Conservation (phyloP, 2,888 invertebrate species). For the Ephialtes manifestator region DNA sequence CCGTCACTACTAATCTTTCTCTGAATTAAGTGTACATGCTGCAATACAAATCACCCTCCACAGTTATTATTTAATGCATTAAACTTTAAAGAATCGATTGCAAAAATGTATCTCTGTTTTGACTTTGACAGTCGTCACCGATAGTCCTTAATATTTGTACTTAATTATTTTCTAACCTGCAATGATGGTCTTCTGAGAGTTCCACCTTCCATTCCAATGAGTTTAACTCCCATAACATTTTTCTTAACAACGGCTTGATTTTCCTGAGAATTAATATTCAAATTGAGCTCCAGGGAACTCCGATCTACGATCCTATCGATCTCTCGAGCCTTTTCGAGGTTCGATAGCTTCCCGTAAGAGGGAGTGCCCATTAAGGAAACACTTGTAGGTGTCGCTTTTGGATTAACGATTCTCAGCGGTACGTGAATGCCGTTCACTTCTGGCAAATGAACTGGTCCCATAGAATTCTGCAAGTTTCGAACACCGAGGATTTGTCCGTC, state of each 20-base stretch:
- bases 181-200: slow-evolving; percentile 82
- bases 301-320: slow-evolving; percentile 76
- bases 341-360: slow-evolving; percentile 70
- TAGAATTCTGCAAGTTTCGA: slow-evolving; percentile 77
- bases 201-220: slow-evolving; percentile 84
- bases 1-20: too few relatives aligned
- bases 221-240: slow-evolving; percentile 83
- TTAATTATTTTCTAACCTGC: slow-evolving; percentile 75
- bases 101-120: too few relatives aligned
- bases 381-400: slow-evolving; percentile 58
- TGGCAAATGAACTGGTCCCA: slow-evolving; percentile 73
- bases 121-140: too few relatives aligned
- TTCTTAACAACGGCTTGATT: slow-evolving; percentile 78
- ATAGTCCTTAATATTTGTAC: not conserved
- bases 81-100: too few relatives aligned
- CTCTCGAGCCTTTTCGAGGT: slow-evolving; percentile 70
- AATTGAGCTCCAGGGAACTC: slow-evolving; percentile 81
- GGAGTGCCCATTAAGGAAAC: slow-evolving; percentile 66
- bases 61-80: too few relatives aligned
- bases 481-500: slow-evolving; percentile 83
- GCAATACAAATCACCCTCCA: too few relatives aligned
- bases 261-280: slow-evolving; percentile 76
- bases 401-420: slow-evolving; percentile 59
- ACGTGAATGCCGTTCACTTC: slow-evolving; percentile 65
- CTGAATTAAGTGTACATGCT: too few relatives aligned